Conservation (phyloP, 2,113 vertebrate genomes). For the Syngnathus typhle region DNA sequence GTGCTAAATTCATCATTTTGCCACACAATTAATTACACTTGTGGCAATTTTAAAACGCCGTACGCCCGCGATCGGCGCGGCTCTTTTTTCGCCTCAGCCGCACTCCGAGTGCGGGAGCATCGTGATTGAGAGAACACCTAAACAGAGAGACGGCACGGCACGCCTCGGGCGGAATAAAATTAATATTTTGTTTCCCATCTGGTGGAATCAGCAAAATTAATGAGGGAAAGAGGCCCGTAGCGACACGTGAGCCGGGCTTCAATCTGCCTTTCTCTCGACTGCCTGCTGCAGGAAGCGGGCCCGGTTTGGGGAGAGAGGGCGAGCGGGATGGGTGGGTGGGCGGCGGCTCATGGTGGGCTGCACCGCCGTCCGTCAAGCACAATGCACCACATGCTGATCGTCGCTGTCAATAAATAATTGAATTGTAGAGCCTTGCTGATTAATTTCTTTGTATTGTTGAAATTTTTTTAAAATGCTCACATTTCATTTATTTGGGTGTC, state of each 20-base stretch:
- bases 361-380: constrained; percentile 54
- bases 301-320: constrained; percentile 21
- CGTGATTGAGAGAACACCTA: constrained; percentile 94
- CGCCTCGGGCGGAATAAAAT: constrained; percentile 98
- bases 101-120: constrained; percentile 80
- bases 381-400: constrained; percentile 49
- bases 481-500: constrained; percentile 79
- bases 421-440: constrained; percentile 30
- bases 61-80: constrained; percentile 79
- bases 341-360: constrained; percentile 58
- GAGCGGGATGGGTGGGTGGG: constrained; percentile 11
- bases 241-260: constrained; percentile 81
- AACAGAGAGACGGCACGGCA: constrained; percentile 73
- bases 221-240: constrained; percentile 87
- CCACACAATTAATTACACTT: constrained; percentile 99
- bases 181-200: constrained; percentile 99
- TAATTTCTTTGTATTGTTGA: constrained; percentile 39
- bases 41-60: constrained; percentile 86
- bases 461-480: constrained; percentile 37
- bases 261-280: constrained; percentile 75
- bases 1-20: constrained; percentile 95
- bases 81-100: constrained; percentile 70
- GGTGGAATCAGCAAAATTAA: constrained; percentile 99
- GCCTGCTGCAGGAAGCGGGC: constrained; percentile 71
- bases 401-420: constrained; percentile 69